These are phyloP conservation scores for Stegodyphus dumicola DNA, from an alignment of 1,140 invertebrate species.

Conservation along the genomic window DNA sequence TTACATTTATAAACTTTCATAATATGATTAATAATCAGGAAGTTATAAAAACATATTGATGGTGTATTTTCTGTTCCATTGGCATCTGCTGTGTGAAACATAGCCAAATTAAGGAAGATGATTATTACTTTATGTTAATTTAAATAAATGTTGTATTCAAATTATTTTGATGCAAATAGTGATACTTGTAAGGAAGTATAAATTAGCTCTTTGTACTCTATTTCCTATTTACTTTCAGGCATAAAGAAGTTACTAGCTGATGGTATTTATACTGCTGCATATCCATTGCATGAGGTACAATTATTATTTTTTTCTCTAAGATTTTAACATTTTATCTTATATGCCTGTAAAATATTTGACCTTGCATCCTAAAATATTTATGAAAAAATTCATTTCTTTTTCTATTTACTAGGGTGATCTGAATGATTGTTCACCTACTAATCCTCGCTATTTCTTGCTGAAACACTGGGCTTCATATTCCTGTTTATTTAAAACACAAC, in stretches of 20 bases:
- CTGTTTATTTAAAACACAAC: constrained; percentile 91
- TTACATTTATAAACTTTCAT: too few species aligned
- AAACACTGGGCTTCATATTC: constrained; percentile 91
- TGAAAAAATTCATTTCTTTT: constrained; percentile 7
- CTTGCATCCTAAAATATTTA: not conserved
- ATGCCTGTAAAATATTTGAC: not conserved
- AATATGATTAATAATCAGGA: too few species aligned
- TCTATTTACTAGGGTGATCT: constrained; percentile 40
- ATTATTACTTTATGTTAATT: too few species aligned
- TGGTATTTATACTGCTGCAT: constrained; percentile 83
- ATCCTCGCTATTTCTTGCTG: constrained; percentile 73
- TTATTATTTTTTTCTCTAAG: constrained; percentile 65
- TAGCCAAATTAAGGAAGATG: too few species aligned
- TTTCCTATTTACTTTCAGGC: constrained; percentile 78
- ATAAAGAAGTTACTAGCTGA: constrained; percentile 84
- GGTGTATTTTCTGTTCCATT: too few species aligned
- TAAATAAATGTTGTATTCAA: too few species aligned
- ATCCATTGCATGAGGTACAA: constrained; percentile 90
- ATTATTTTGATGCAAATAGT: too few species aligned
- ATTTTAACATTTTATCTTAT: not conserved
- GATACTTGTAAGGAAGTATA: too few species aligned
- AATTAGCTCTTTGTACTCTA: not conserved
- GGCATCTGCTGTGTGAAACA: too few species aligned
- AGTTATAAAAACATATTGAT: too few species aligned
- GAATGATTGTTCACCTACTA: constrained; percentile 37